Evolutionary conservation across 2,113 vertebrate genomes (phyloP), one percentile per base, ranked within the genome.

Genomic region (Protomyctophum bolini): DNA sequence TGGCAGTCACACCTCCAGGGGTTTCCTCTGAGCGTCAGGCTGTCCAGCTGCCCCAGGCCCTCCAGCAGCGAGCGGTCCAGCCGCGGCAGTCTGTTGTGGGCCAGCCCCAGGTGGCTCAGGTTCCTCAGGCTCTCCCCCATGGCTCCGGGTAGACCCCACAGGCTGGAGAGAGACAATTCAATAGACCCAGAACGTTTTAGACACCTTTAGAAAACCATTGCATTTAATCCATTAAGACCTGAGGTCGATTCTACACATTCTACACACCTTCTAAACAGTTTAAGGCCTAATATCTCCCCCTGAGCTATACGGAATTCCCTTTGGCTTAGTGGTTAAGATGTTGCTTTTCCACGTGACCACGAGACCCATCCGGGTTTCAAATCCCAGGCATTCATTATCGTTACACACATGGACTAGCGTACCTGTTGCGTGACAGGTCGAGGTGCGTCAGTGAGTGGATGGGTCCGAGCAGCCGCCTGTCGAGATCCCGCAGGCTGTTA

Each of bases 1-100:
- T 96, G 95, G 76, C 98, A 99, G 66, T 95, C 96, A 75, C 98
- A 99, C 84, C 93, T 95, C 98, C 97, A 99, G 64, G 94, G 94
- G 88, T 99, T 99, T 69, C 92, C 92, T 85, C 90, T 91, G 77
- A 98, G 93, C 65, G 94, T 89, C 68, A 99, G 79, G 64, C 92
- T 89, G 88, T 94, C 94, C 80, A 99, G 80, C 6, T 83, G 94
- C 68, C 90, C 91, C 80, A 99, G 93, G 14, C 93, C 92, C 73
- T 98, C 97, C 75, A 99, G 78, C 28, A 97, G 82, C 28, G 88
- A 86, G 41, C 95, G 93, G 79, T 96, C 94, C 58, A 98, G 70
- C 77, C 94, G 91, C 71, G 92, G 94, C 66, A 99, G 92, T 80
- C 88, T 93, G 90, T 99, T 99, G 79, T 93, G 85, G 7, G 93